Conservation (phyloP, 2,113 vertebrate species). For the Oryzias woworae region DNA sequence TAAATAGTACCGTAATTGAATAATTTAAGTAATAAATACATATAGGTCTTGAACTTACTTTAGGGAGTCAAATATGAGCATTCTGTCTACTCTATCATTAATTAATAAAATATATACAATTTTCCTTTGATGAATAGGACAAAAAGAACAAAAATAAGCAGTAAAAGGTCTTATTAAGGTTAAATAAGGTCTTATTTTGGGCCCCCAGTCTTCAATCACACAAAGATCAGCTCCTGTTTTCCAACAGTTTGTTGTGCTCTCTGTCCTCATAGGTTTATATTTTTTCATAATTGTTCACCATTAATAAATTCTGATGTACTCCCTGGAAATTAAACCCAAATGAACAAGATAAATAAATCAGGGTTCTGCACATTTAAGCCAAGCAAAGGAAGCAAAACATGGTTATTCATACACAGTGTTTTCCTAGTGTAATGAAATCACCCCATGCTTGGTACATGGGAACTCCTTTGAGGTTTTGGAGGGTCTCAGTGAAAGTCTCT, state of each 20-base stretch:
- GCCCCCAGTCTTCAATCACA: too few species aligned
- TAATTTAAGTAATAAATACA: too few species aligned
- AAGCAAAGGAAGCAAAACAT: slow-evolving; percentile 22
- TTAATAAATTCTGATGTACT: too few species aligned
- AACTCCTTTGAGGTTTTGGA: slow-evolving; percentile 55
- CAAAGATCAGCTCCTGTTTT: too few species aligned
- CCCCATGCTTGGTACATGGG: slow-evolving; percentile 32
- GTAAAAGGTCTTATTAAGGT: not conserved
- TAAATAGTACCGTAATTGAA: too few species aligned
- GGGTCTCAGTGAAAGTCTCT: slow-evolving; percentile 56
- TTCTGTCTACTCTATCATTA: too few species aligned
- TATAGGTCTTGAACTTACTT: too few species aligned
- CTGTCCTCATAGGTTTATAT: not conserved
- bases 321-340: not conserved
- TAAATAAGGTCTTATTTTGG: not conserved
- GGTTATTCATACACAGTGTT: slow-evolving; percentile 34
- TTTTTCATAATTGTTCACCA: not conserved
- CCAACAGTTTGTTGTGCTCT: too few species aligned
- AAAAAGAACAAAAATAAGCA: not conserved
- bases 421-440: slow-evolving; percentile 70
- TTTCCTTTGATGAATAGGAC: too few species aligned
- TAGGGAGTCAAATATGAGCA: too few species aligned
- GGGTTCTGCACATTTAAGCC: slow-evolving; percentile 4
- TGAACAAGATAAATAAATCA: slow-evolving; percentile 25
- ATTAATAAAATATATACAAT: too few species aligned